Conservation (phyloP, 2,888 invertebrate genomes). For the Oegoconia quadripuncta region DNA sequence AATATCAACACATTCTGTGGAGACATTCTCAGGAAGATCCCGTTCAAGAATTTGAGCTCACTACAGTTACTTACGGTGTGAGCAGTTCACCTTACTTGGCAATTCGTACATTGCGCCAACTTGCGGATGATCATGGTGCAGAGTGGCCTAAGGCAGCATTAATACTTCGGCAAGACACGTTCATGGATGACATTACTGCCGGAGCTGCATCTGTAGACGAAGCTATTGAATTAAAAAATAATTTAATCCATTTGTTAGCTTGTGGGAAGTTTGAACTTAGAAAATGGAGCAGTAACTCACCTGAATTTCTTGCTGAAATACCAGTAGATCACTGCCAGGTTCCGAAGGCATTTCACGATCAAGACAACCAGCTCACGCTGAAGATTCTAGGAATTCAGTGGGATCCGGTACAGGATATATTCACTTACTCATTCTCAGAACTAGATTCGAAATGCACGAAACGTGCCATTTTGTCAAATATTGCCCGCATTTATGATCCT, state of each 20-base stretch:
- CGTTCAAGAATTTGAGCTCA: no score
- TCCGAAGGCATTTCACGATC: not conserved
- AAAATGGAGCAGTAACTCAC: not conserved
- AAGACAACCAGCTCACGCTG: not conserved
- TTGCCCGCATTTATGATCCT: no score
- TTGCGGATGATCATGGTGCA: not conserved
- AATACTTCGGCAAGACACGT: not conserved
- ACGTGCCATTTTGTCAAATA: no score
- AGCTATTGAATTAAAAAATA: no score
- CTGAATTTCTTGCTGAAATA: not conserved
- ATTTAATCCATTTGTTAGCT: no score
- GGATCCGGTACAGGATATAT: not conserved
- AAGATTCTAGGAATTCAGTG: not conserved
- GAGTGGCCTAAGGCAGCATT: not conserved
- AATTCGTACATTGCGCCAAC: not conserved
- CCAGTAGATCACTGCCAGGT: not conserved
- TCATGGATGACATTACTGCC: not conserved
- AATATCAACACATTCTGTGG: not conserved
- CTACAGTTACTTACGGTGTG: not conserved
- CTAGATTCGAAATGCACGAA: not conserved
- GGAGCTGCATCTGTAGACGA: not conserved
- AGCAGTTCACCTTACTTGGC: not conserved
- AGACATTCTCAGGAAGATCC: not conserved
- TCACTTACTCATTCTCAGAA: not conserved
- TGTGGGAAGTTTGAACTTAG: no score